Percentiles rank a stretch among this genome's conserved stretches.
These are phyloP conservation scores for Patiria miniata DNA, from an alignment of 35 echinoderm and acorn worm genomes.

Conservation along the genomic window DNA sequence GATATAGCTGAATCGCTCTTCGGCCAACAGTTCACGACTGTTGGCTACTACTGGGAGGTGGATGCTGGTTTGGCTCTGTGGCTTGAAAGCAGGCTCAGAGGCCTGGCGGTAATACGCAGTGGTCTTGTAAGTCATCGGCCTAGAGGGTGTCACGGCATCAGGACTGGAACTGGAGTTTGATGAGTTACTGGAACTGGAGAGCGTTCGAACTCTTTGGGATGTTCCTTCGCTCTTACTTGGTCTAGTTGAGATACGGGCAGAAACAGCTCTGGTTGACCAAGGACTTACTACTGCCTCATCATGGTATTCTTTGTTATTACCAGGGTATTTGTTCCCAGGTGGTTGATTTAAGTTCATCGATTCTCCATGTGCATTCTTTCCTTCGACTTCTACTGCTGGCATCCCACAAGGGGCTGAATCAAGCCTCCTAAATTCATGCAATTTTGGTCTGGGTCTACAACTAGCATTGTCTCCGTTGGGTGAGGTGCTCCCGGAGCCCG, in stretches of 20 bases:
- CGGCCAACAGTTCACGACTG: not conserved
- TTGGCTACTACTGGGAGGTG: conserved; percentile 8
- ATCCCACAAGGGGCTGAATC: not conserved
- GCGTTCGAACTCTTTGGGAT: not conserved
- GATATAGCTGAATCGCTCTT: not conserved
- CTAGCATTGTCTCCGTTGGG: not conserved
- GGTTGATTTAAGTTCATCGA: not conserved
- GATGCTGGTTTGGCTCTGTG: not conserved
- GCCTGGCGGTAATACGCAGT: not conserved
- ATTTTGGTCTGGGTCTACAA: not conserved
- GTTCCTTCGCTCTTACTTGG: not conserved
- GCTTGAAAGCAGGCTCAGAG: not conserved
- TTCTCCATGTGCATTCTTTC: not conserved
- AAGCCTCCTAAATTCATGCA: not conserved
- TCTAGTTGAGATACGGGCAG: no score
- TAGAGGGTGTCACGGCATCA: not conserved
- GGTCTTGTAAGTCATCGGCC: not conserved
- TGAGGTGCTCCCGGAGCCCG: not conserved
- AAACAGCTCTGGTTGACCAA: no score
- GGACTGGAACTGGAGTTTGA: not conserved
- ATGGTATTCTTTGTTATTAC: not conserved
- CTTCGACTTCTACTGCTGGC: not conserved
- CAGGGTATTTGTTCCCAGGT: not conserved
- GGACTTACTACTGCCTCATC: no score
- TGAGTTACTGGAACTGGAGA: not conserved